A percentile compares a stretch with the other conserved stretches of the same genome.
phyloP scores from a whole-genome alignment of 2,113 vertebrate genomes.

The Himantopus leucocephalus region DNA sequence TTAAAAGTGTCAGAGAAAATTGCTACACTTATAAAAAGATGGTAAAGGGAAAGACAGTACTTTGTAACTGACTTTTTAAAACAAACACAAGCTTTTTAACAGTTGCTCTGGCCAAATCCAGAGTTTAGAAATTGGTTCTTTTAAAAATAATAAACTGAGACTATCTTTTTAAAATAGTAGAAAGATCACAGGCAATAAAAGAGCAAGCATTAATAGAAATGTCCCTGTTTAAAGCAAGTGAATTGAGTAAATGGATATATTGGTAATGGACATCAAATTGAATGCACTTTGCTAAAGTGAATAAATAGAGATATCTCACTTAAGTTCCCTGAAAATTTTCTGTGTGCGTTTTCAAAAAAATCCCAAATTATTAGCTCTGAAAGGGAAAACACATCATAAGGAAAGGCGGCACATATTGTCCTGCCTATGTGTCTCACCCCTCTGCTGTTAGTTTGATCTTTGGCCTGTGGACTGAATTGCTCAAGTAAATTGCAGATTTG shows the following conservation, averaged over 20 bases:
- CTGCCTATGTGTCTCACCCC: rapidly evolving
- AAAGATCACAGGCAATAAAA: not conserved
- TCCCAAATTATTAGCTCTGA: not conserved
- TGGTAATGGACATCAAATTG: not conserved
- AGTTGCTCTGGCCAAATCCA: not conserved
- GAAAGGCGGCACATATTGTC: not conserved
- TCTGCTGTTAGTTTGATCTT: not conserved
- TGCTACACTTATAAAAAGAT: not conserved
- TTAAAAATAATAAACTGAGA: not conserved
- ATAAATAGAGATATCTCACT: not conserved
- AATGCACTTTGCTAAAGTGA: not conserved
- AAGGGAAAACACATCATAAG: not conserved
- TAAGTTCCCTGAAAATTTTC: not conserved
- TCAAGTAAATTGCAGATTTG: not conserved
- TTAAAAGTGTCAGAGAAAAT: not conserved
- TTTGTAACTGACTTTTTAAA: not conserved
- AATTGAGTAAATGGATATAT: not conserved
- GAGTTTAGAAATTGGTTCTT: not conserved
- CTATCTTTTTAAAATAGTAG: not conserved
- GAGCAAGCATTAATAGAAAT: not conserved
- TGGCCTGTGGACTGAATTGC: not conserved
- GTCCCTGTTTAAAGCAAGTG: not conserved
- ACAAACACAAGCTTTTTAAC: not conserved
- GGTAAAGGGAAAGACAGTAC: not conserved
- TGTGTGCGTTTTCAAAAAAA: not conserved